phyloP scores from a whole-genome alignment of 2,113 vertebrate species.

The Perca schrenkii region DNA sequence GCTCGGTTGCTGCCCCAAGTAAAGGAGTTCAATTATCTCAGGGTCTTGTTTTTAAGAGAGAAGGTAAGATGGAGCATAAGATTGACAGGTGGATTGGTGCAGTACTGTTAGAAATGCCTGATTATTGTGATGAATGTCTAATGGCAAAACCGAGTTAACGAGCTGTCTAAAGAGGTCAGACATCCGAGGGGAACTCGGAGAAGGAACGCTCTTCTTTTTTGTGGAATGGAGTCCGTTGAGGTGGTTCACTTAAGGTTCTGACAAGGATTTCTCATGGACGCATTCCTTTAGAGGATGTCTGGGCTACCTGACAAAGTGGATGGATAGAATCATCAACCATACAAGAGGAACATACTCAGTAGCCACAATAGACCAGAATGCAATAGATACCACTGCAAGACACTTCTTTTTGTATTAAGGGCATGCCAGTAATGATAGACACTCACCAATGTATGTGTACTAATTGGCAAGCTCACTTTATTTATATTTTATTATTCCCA shows the following conservation, averaged over 20 bases:
- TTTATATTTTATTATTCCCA: conserved; percentile 19
- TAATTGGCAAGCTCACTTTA: conserved; percentile 23
- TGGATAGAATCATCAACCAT: background rate
- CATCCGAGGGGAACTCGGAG: background rate
- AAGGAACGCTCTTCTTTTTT: background rate
- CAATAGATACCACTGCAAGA: background rate
- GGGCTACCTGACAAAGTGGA: background rate
- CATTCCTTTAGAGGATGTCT: background rate
- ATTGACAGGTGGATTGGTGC: background rate
- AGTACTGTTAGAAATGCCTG: background rate
- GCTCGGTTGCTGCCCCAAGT: no score
- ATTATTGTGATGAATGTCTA: background rate
- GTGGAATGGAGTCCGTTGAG: background rate
- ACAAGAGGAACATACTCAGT: background rate
- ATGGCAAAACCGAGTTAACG: background rate
- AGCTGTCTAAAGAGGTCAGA: background rate
- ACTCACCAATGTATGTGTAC: background rate
- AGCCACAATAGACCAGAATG: background rate
- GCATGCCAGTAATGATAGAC: background rate
- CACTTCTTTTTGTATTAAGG: background rate
- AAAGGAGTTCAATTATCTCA: background rate
- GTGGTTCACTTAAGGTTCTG: background rate
- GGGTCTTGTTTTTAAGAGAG: background rate
- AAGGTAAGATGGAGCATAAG: background rate
- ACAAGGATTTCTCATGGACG: background rate